Evolutionary conservation across 2,797 vertebrate genomes (phyloP), one percentile per base, ranked within the genome.

Genomic region (Enteromius thamalakanensis): DNA sequence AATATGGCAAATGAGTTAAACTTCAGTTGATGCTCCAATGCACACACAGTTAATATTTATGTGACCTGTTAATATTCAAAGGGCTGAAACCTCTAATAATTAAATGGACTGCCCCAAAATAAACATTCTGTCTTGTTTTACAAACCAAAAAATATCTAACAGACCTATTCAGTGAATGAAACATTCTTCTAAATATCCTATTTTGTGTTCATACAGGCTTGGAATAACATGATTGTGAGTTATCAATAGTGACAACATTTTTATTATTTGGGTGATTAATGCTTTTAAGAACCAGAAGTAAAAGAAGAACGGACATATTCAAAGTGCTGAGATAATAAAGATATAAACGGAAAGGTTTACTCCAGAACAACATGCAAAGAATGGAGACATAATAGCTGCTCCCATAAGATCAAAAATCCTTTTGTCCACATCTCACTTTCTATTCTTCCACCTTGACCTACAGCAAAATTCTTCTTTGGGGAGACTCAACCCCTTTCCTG

Each of bases 381-480:
- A 60, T 49, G 37, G 51, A 23, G 51, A 5, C 49, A 90, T 91
- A 91, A 91, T 85, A 90, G 84, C 85, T 88, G 82, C 67, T 84
- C 79, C 81, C 42, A n/a, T 69, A 80, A 89, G 0, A 84, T 62
- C 32, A 69, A 67, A 29, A 68, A 60, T 85, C 64, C 45, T 34
- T 78, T 70, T 78, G n/a, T 51, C 51, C 58, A 37, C 23, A 10
- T 69, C 7, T 81, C 17, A 1, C 51, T 42, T 72, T 76, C 51
- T 32, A 32, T 26, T 7, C 62, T 51, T 68, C 21, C 21, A 15
- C 40, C 17, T 81, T 49, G 8, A 64, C 69, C 49, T 42, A 15
- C 65, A 64, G 37, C 37, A 62, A 51, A 81, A 26, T 76, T 70
- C 17, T 70, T 64, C 53, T 34, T 49, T 49, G 68, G 71, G 53